Conservation (phyloP, 1,140 invertebrate genomes). For the Nebria ingens region DNA sequence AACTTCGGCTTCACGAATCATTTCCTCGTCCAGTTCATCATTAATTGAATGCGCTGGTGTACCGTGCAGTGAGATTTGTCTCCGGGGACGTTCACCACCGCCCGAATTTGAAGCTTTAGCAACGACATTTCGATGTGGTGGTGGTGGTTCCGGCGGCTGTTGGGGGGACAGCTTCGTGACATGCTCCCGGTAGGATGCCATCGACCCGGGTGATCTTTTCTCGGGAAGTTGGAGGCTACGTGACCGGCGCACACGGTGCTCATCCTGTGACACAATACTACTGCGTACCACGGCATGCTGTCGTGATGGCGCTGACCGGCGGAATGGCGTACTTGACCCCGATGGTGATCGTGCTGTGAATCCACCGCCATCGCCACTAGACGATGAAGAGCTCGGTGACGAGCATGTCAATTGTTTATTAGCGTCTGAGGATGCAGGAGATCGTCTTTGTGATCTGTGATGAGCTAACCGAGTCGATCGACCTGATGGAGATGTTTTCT, state of each 20-base stretch:
- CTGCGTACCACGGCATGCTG: constrained; percentile 27
- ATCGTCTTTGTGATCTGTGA: constrained; percentile 35
- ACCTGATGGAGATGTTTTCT: constrained; percentile 36
- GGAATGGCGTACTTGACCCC: constrained; percentile 29
- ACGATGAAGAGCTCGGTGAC: constrained; percentile 38
- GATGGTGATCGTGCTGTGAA: constrained; percentile 29
- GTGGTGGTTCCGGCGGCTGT: constrained; percentile 29
- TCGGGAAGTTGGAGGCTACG: constrained; percentile 46
- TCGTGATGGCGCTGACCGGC: constrained; percentile 25
- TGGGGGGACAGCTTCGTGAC: constrained; percentile 22
- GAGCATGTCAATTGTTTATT: constrained; percentile 34
- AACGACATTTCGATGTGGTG: constrained; percentile 33
- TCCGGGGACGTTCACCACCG: constrained; percentile 23
- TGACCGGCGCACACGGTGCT: constrained; percentile 41
- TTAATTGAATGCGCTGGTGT: constrained; percentile 37
- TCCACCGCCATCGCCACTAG: constrained; percentile 33
- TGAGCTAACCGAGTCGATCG: constrained; percentile 24
- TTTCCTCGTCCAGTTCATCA: constrained; percentile 36
- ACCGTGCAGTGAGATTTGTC: neutral
- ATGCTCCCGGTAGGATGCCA: constrained; percentile 15
- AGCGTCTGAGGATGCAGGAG: constrained; percentile 36
- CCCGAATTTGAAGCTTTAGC: constrained; percentile 32
- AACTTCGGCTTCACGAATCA: constrained; percentile 41
- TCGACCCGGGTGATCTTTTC: constrained; percentile 33
- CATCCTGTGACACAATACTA: constrained; percentile 23